Conservation (phyloP, 2,113 vertebrate species). For the Sigmodon hispidus region DNA sequence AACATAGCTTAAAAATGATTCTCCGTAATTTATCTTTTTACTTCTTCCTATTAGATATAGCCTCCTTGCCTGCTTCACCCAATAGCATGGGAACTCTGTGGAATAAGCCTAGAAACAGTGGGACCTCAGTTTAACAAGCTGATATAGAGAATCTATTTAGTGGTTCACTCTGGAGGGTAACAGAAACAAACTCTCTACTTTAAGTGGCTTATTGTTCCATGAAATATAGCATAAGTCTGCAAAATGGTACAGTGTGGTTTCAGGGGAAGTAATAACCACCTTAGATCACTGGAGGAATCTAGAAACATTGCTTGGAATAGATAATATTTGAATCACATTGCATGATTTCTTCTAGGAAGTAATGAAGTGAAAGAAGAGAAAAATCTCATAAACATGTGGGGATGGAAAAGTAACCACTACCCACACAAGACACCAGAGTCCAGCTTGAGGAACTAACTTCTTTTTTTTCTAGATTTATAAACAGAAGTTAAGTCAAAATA, state of each 20-base stretch:
- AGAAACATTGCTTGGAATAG: slow-evolving; percentile 32
- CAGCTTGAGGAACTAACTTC: background rate
- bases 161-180: background rate
- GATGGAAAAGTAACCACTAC: background rate
- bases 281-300: background rate
- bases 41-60: background rate
- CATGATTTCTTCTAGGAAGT: background rate
- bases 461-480: background rate
- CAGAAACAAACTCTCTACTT: background rate
- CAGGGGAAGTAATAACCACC: background rate
- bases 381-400: background rate
- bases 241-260: background rate
- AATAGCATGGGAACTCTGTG: background rate
- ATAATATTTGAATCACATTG: background rate
- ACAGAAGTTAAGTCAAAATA: background rate
- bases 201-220: background rate
- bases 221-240: background rate
- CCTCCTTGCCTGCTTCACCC: background rate
- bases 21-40: background rate
- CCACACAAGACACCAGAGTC: background rate
- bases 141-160: background rate
- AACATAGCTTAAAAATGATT: background rate
- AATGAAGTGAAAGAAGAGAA: background rate
- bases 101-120: background rate
- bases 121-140: background rate